Evolutionary conservation across 2,888 invertebrate genomes (phyloP).

Genomic region (Hydraecia micacea): DNA sequence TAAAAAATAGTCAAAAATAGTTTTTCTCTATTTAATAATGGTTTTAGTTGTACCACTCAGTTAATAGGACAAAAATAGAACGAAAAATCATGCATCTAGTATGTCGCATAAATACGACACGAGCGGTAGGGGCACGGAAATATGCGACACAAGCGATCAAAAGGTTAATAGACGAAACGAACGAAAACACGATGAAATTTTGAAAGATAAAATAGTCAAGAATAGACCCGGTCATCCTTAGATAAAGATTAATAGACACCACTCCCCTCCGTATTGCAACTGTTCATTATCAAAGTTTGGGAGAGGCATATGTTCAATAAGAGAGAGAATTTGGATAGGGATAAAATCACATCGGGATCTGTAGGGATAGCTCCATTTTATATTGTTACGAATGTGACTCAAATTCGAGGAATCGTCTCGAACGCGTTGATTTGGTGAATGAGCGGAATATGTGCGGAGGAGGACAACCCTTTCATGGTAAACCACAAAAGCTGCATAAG

Average conservation of each 20-base stretch:
- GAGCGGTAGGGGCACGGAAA: too few relatives aligned
- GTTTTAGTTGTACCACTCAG: too few relatives aligned
- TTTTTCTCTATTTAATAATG: too few relatives aligned
- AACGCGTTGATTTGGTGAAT: neutral
- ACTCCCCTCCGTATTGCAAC: conserved; percentile 38
- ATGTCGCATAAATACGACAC: too few relatives aligned
- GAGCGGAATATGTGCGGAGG: neutral
- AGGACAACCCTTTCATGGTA: neutral
- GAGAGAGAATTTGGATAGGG: conserved; percentile 14
- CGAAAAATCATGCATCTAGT: too few relatives aligned
- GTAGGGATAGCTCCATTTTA: conserved; percentile 19
- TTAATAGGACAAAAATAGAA: too few relatives aligned
- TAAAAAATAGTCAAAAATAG: too few relatives aligned
- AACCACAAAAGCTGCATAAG: neutral
- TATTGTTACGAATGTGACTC: conserved; percentile 13
- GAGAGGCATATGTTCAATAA: conserved; percentile 29
- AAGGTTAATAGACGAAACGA: neutral
- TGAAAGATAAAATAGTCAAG: conserved; percentile 14
- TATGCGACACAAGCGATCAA: too few relatives aligned
- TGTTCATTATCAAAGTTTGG: conserved; percentile 35
- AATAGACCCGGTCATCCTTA: conserved; percentile 23
- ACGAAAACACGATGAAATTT: neutral
- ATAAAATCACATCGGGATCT: conserved; percentile 9
- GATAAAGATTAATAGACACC: conserved; percentile 48
- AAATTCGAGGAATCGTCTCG: neutral